These are phyloP conservation scores for Ostrea edulis DNA, from an alignment of 1,140 invertebrate species.

Conservation along the genomic window DNA sequence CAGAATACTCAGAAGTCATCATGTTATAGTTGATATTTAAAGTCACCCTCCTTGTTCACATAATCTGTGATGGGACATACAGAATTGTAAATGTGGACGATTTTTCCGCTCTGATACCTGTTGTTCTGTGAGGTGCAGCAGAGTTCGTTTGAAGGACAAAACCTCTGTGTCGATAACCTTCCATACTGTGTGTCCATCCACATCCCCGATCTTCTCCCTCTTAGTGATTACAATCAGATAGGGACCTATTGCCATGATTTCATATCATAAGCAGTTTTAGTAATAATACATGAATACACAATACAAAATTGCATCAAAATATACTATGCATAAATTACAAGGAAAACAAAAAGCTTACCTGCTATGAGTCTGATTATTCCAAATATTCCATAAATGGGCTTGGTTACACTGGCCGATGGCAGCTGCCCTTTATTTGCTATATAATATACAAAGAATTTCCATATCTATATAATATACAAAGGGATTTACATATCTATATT, in stretches of 20 bases:
- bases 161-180: slow-evolving; percentile 90
- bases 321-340: neutral
- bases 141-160: slow-evolving; percentile 91
- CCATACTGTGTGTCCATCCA: slow-evolving; percentile 93
- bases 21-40: no score
- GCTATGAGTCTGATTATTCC: slow-evolving; percentile 92
- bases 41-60: no score
- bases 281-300: neutral
- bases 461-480: neutral
- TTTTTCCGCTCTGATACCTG: slow-evolving; percentile 79
- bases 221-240: slow-evolving; percentile 95
- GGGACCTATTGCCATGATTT: slow-evolving; percentile 81
- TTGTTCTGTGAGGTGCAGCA: slow-evolving; percentile 90
- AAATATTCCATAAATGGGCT: slow-evolving; percentile 92
- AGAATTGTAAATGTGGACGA: no score
- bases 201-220: slow-evolving; percentile 89
- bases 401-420: slow-evolving; percentile 82
- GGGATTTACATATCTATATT: neutral
- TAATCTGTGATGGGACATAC: no score
- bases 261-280: slow-evolving; percentile 1
- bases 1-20: no score
- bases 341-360: slow-evolving; percentile 70
- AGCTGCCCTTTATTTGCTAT: slow-evolving; percentile 39
- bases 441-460: neutral
- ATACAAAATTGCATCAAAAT: neutral